A percentile compares a stretch with the other conserved stretches of the same genome.
These are phyloP conservation scores for Trichomalopsis sarcophagae DNA, from an alignment of 1,140 invertebrate genomes.

Conservation along the genomic window DNA sequence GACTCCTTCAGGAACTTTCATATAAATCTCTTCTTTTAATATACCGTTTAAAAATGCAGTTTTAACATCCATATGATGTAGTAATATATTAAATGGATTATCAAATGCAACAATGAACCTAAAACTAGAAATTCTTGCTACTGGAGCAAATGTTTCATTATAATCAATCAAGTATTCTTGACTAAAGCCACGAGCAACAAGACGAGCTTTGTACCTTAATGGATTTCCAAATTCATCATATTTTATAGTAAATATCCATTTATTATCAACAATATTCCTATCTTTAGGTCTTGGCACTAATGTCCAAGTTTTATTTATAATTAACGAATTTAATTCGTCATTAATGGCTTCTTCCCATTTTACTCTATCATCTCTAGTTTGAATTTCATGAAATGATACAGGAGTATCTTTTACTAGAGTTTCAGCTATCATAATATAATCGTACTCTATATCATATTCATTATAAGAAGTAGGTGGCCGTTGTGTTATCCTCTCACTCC, in stretches of 20 bases:
- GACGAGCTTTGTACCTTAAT: constrained; percentile 34
- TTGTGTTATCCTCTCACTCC: constrained; percentile 29
- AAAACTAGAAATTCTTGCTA: constrained; percentile 55
- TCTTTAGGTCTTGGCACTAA: constrained; percentile 66
- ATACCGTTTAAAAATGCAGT: constrained; percentile 64
- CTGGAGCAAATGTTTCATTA: too few relatives aligned
- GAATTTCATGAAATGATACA: constrained; percentile 63
- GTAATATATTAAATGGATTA: constrained; percentile 68
- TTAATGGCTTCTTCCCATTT: constrained; percentile 66
- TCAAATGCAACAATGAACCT: constrained; percentile 67
- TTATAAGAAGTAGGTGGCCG: constrained; percentile 9
- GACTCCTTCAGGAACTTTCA: constrained; percentile 53
- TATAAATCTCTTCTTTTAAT: constrained; percentile 62
- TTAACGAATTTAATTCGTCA: constrained; percentile 66
- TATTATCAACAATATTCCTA: constrained; percentile 59
- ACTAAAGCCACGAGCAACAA: background rate
- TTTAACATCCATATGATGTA: constrained; percentile 64
- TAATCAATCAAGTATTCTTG: constrained; percentile 3
- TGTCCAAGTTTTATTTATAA: constrained; percentile 66
- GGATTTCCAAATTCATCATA: constrained; percentile 51
- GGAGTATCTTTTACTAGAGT: constrained; percentile 55
- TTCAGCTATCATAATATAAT: constrained; percentile 56
- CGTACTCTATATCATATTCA: background rate
- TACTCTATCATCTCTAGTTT: constrained; percentile 58
- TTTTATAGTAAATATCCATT: constrained; percentile 54